Percentiles rank a stretch among this genome's conserved stretches.
Conservation (phyloP, 2,113 vertebrate species). For the Pedionomus torquatus region DNA sequence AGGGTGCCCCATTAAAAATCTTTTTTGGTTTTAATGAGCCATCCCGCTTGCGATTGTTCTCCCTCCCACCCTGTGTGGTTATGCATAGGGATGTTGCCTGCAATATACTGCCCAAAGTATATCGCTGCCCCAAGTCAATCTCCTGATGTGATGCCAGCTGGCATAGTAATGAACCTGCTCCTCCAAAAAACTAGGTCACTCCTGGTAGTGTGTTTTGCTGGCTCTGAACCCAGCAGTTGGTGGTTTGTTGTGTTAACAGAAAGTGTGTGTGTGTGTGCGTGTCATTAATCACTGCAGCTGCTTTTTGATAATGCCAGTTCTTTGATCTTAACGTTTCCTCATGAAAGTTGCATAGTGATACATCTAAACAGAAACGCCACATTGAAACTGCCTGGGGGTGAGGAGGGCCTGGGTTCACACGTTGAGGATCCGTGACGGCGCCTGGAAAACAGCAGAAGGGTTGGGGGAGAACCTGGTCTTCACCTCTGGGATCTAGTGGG, state of each 20-base stretch:
- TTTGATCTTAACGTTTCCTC: conserved; percentile 46
- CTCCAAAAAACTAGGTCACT: conserved; percentile 43
- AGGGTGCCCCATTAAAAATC: background rate
- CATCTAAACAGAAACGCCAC: background rate
- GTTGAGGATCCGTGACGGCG: conserved; percentile 84
- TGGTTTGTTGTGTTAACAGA: conserved; percentile 6
- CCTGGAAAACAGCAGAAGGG: conserved; percentile 93
- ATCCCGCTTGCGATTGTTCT: background rate
- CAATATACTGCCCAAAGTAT: background rate
- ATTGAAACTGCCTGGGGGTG: background rate
- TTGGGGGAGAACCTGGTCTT: conserved; percentile 89
- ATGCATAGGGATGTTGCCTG: background rate
- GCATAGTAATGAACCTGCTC: conserved; percentile 11
- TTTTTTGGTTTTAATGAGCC: background rate
- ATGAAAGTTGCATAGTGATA: conserved; percentile 66
- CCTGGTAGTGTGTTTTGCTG: background rate
- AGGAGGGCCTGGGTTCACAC: conserved; percentile 74
- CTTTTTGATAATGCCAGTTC: background rate
- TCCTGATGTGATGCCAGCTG: conserved; percentile 18
- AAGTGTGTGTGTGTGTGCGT: background rate
- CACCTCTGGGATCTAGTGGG: conserved; percentile 84
- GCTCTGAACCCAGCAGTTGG: background rate
- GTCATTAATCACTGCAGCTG: conserved; percentile 12
- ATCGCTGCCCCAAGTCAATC: conserved; percentile 22
- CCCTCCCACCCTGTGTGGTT: background rate